phyloP scores from a whole-genome alignment of 2,888 invertebrate species.

The Ethmia dodecea region DNA sequence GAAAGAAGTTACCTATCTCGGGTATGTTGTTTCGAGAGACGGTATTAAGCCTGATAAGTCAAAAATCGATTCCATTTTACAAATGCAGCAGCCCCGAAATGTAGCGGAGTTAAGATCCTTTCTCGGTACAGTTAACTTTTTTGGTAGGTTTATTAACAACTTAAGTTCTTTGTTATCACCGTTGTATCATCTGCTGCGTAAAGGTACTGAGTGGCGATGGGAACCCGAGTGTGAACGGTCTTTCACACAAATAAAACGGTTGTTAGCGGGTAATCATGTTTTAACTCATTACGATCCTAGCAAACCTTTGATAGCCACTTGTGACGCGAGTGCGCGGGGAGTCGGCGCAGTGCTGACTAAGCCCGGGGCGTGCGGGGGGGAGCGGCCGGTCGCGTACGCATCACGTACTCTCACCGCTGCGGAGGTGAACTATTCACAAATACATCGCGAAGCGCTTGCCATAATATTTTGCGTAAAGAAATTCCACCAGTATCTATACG shows the following conservation, averaged over 20 bases:
- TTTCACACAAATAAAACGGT: background rate
- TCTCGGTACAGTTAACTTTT: background rate
- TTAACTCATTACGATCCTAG: background rate
- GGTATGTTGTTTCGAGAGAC: background rate
- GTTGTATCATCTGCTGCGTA: background rate
- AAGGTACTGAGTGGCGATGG: background rate
- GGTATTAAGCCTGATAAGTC: background rate
- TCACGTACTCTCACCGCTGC: conserved; percentile 4
- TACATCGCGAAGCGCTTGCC: conserved; percentile 1
- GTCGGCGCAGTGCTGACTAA: background rate
- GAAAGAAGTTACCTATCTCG: background rate
- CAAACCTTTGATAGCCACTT: background rate
- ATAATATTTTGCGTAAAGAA: conserved; percentile 8
- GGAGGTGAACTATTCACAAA: conserved; percentile 1
- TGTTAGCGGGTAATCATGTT: background rate
- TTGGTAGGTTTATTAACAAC: background rate
- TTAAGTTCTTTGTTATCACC: background rate
- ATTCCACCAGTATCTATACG: conserved; percentile 12
- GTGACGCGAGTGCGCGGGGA: background rate
- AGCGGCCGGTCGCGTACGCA: conserved; percentile 9
- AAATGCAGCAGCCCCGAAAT: background rate
- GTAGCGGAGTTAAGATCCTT: background rate
- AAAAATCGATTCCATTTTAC: background rate
- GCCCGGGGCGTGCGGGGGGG: background rate
- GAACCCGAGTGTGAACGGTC: background rate